phyloP scores from a whole-genome alignment of 2,797 vertebrate species.

The Hephaestus fuliginosus region DNA sequence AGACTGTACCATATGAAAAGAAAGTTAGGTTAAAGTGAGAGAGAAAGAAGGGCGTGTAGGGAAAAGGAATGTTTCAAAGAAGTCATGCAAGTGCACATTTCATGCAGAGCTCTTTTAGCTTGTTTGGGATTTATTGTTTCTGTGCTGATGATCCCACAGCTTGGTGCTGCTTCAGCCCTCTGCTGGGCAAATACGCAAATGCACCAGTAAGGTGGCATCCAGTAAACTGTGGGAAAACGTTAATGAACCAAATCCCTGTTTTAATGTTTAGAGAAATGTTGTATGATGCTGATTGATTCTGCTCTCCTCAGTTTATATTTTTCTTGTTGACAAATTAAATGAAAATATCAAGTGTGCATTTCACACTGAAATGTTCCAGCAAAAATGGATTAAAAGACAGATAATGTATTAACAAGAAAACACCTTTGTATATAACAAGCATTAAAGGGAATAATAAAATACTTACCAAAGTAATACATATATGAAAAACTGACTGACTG shows the following conservation, averaged over 20 bases:
- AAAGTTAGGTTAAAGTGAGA: neutral
- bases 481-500: neutral
- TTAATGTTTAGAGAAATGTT: constrained; percentile 18
- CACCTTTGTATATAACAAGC: neutral
- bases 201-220: constrained; percentile 5
- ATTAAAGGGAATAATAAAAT: constrained; percentile 5
- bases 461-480: neutral
- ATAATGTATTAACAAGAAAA: neutral
- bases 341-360: neutral
- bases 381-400: neutral
- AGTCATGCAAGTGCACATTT: neutral
- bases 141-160: constrained; percentile 19
- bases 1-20: neutral
- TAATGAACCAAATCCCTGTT: neutral
- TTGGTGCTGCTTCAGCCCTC: constrained; percentile 61
- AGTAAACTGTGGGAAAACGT: neutral
- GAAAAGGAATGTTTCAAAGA: neutral
- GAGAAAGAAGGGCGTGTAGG: neutral
- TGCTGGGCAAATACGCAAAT: constrained; percentile 66
- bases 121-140: constrained; percentile 15
- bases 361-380: neutral
- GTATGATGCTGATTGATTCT: neutral
- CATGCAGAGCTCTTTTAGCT: constrained; percentile 2
- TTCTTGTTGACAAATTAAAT: neutral
- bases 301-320: neutral